Percentiles rank a stretch among this genome's conserved stretches.
These are phyloP conservation scores for Mustelus asterias DNA, from an alignment of 2,113 vertebrate genomes.

Conservation along the genomic window DNA sequence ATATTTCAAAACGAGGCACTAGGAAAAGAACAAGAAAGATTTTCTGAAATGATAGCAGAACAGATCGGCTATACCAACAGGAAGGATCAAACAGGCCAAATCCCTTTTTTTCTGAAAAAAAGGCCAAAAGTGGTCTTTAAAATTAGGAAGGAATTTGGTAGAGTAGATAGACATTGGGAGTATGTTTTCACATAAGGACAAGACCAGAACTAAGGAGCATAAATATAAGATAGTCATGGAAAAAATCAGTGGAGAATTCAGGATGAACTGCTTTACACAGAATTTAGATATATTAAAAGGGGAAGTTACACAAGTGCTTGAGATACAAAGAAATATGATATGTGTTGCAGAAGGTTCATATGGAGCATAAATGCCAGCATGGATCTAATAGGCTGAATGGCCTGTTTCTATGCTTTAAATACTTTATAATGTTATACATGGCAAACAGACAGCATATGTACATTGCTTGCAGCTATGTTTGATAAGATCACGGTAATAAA, in stretches of 20 bases:
- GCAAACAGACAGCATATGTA: neutral
- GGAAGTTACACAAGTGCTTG: neutral
- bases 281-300: neutral
- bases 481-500: neutral
- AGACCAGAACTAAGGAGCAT: neutral
- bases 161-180: neutral
- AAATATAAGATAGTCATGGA: neutral
- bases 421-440: neutral
- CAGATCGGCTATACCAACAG: neutral
- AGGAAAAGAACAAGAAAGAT: neutral
- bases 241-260: neutral
- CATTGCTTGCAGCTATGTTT: neutral
- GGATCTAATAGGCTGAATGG: neutral
- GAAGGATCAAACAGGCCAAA: neutral
- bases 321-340: neutral
- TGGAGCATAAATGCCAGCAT: neutral
- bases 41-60: neutral
- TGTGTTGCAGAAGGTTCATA: neutral
- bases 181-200: neutral
- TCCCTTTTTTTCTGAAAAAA: neutral
- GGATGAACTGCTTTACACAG: neutral
- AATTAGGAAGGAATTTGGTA: neutral
- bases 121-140: neutral
- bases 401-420: neutral
- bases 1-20: neutral